phyloP scores from a whole-genome alignment of 2,113 vertebrate genomes.

The Sprattus sprattus region DNA sequence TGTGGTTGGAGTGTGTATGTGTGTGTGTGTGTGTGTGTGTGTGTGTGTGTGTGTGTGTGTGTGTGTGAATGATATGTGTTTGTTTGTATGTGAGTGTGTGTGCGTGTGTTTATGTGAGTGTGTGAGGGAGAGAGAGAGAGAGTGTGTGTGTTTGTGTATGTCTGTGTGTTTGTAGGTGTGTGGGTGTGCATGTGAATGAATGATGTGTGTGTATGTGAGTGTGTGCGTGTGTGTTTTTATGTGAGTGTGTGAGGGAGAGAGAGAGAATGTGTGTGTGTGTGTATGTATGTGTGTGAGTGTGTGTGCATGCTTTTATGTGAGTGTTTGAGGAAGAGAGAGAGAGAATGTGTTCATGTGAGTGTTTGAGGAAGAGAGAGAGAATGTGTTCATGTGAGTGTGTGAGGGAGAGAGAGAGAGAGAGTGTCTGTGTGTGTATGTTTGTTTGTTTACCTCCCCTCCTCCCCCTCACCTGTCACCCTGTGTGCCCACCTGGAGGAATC shows the following conservation, averaged over 20 bases:
- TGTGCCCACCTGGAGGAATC: constrained; percentile 58
- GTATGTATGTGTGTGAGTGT: background rate
- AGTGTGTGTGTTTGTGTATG: too few species aligned
- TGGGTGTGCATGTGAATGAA: background rate
- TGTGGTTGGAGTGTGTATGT: background rate
- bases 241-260: background rate
- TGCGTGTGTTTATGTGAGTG: background rate
- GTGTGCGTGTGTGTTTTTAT: background rate
- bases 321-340: background rate
- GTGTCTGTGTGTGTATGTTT: background rate
- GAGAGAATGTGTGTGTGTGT: background rate
- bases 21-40: background rate
- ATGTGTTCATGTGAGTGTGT: background rate
- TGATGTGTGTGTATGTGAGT: background rate
- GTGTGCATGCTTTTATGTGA: background rate
- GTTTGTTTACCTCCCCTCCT: background rate
- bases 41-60: background rate
- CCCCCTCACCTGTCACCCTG: constrained; percentile 29
- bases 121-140: background rate
- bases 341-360: background rate
- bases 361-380: background rate
- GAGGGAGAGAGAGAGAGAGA: background rate
- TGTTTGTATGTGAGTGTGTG: background rate
- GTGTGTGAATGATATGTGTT: too few species aligned
- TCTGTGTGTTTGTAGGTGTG: background rate